A percentile compares a stretch with the other conserved stretches of the same genome.
Evolutionary conservation across 2,113 vertebrate genomes (phyloP).

Genomic region (Aegithalos caudatus): DNA sequence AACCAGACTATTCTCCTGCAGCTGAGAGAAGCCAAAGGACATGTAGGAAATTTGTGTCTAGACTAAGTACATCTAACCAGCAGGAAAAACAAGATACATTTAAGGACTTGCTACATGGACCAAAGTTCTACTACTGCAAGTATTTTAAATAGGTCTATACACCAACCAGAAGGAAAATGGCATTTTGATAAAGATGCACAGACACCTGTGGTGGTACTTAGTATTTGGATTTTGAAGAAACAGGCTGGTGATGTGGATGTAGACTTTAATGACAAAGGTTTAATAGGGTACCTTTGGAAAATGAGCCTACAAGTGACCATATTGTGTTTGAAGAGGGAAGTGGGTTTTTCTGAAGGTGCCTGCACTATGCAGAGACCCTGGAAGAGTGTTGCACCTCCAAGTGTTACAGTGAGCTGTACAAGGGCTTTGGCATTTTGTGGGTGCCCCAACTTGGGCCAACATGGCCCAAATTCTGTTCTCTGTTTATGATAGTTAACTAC

Average conservation of each 20-base stretch:
- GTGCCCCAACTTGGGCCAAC: neutral
- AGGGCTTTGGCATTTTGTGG: neutral
- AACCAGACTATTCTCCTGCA: neutral
- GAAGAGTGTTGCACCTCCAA: neutral
- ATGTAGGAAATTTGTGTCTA: neutral
- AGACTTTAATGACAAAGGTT: neutral
- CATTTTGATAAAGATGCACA: neutral
- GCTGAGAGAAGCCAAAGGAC: neutral
- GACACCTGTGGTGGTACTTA: neutral
- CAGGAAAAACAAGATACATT: neutral
- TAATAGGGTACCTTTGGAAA: neutral
- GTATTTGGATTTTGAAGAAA: neutral
- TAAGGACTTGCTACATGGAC: neutral
- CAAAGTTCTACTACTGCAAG: neutral
- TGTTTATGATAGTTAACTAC: neutral
- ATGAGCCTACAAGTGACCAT: neutral
- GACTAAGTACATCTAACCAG: neutral
- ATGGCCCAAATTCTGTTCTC: neutral
- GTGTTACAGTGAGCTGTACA: neutral
- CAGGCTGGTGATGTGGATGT: neutral
- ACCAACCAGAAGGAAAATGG: neutral
- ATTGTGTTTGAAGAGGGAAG: neutral
- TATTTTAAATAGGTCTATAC: neutral
- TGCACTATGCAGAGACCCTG: neutral
- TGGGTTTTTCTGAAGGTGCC: neutral